Evolutionary conservation across 2,113 vertebrate genomes (phyloP).

Genomic region (Girardinichthys multiradiatus): DNA sequence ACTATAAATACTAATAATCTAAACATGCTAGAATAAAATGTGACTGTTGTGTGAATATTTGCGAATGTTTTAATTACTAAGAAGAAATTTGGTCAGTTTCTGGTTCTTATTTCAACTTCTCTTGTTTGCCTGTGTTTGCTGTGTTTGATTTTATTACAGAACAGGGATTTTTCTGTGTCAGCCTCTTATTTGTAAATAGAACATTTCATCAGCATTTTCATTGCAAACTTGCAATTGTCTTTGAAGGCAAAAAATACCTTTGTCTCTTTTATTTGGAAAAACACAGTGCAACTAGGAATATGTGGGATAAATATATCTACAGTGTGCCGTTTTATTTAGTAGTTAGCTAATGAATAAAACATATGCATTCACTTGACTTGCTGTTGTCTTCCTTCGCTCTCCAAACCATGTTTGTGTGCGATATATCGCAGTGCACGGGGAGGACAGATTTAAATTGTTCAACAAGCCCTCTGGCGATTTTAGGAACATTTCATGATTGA

Average conservation of each 20-base stretch:
- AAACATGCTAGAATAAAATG: conserved; percentile 33
- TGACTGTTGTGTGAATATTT: conserved; percentile 36
- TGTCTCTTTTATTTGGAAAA: conserved; percentile 48
- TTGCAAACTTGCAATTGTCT: conserved; percentile 42
- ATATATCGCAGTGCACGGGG: conserved; percentile 30
- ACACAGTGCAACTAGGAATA: conserved; percentile 61
- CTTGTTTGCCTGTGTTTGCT: conserved; percentile 25
- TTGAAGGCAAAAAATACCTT: conserved; percentile 63
- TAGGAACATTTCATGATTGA: conserved; percentile 28
- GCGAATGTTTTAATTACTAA: conserved; percentile 36
- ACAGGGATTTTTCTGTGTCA: conserved; percentile 45
- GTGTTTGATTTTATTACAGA: conserved; percentile 44
- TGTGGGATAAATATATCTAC: conserved; percentile 71
- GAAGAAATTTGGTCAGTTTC: conserved; percentile 28
- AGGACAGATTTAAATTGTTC: conserved; percentile 39
- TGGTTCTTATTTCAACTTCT: conserved; percentile 21
- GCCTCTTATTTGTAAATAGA: conserved; percentile 67
- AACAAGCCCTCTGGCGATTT: conserved; percentile 32
- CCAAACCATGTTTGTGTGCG: conserved; percentile 18
- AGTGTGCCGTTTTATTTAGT: conserved; percentile 70
- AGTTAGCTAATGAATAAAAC: conserved; percentile 77
- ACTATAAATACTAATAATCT: conserved; percentile 31
- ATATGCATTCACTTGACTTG: conserved; percentile 72
- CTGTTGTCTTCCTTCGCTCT: conserved; percentile 49
- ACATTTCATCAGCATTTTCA: conserved; percentile 56